Base-by-base conservation (phyloP, 2,797 vertebrate species). In the Moxostoma hubbsi region DNA sequence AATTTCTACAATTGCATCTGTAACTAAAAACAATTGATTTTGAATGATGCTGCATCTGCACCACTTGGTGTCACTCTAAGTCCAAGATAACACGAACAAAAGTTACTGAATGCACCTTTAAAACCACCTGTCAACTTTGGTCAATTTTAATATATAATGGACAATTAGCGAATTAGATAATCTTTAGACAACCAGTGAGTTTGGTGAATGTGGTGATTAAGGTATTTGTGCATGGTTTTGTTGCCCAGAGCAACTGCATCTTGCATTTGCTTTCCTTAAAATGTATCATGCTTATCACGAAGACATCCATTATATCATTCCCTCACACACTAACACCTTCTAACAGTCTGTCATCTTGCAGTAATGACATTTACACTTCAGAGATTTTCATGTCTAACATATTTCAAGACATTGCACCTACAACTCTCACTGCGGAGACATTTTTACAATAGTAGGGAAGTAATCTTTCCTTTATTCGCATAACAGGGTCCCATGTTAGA, bases 401-500 rank as follows among this genome's bases (percentile, higher is more conserved):
- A 86, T 85, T 76, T 81, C 81, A 70, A 82, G 81, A 79, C 82
- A 67, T 66, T 1, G 68, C 76, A 65, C 81, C 80, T 71, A 80
- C 83, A 82, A 8, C 83, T 84, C 85, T 16, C 76, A 74, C 85
- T 84, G 79, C 74, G 24, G 50, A 82, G 78, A 82, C 57, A 12
- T 81, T 87, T 90, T 88, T 89, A 88, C 4, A 58, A 46, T 87
- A 89, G 86, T 79, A 62, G 79, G 82, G 84, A 84, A 83, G 89
- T 89, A 89, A 89, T 89, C 36, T 88, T 89, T 87, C 71, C 82
- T 57, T 83, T 81, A 91, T 91, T 89, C 90, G 88, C 88, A 90
- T 91, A 91, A 90, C 88, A 88, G 88, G 85, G 77, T 88, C 85
- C 83, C 86, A 86, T 88, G 86, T 90, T 91, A 89, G 83, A 88